These are phyloP conservation scores for Ifrita kowaldi DNA, from an alignment of 2,113 vertebrate genomes.

Conservation along the genomic window DNA sequence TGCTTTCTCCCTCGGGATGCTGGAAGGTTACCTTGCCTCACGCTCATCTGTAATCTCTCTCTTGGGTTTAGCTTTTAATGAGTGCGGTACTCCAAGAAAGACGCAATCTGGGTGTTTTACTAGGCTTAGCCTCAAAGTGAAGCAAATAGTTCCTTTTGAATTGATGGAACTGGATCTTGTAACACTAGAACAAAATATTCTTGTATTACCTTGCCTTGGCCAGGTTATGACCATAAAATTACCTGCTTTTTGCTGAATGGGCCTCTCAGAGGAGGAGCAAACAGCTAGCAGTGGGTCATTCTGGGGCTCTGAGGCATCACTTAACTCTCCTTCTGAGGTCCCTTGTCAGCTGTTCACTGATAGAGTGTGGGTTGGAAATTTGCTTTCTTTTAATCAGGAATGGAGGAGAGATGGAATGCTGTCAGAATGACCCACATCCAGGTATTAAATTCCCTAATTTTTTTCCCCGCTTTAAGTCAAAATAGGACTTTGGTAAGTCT, in stretches of 20 bases:
- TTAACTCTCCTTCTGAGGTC: not conserved
- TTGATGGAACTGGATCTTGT: not conserved
- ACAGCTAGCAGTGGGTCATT: not conserved
- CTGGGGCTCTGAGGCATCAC: not conserved
- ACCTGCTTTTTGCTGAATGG: not conserved
- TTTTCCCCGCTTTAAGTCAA: not conserved
- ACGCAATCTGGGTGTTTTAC: not conserved
- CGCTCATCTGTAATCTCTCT: not conserved
- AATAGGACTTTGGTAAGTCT: not conserved
- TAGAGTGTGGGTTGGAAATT: not conserved
- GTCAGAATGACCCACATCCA: not conserved
- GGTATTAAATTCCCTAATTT: not conserved
- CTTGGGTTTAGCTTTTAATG: conserved; percentile 11
- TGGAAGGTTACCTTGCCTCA: conserved; percentile 42
- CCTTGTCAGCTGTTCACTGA: not conserved
- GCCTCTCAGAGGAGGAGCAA: not conserved
- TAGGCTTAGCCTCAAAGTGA: not conserved
- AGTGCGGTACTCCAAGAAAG: not conserved
- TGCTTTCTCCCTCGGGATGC: conserved; percentile 19
- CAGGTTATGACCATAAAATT: not conserved
- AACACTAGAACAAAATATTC: not conserved
- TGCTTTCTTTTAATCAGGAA: not conserved
- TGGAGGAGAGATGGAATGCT: not conserved
- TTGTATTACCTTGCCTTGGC: not conserved
- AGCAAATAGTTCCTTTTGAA: not conserved